Percentiles rank a stretch among this genome's conserved stretches.
These are phyloP conservation scores for Apostichopus japonicus DNA, from an alignment of 35 echinoderm and acorn worm genomes.

Conservation along the genomic window DNA sequence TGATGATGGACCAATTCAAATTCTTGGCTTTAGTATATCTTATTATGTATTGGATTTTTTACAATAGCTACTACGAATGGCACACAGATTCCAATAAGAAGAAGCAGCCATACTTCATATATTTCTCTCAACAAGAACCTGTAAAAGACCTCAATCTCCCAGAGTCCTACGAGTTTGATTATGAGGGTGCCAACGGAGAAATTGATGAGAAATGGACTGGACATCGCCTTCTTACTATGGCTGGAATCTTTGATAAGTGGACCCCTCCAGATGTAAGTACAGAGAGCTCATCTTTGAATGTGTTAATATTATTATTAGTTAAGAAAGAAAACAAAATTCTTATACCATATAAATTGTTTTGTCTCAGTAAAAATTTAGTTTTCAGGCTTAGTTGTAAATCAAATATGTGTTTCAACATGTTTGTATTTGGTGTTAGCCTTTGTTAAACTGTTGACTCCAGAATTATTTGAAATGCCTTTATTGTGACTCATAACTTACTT, in stretches of 20 bases:
- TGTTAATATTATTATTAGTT: too few relatives aligned
- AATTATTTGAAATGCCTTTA: too few relatives aligned
- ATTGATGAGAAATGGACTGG: slow-evolving; percentile 75
- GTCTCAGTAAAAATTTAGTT: not conserved
- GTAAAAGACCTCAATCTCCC: slow-evolving; percentile 47
- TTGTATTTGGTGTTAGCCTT: not conserved
- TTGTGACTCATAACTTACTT: too few relatives aligned
- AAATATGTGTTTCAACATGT: not conserved
- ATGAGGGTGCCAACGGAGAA: slow-evolving; percentile 1
- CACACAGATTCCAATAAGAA: slow-evolving; percentile 61
- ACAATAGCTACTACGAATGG: slow-evolving; percentile 91
- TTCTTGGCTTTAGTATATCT: too few relatives aligned
- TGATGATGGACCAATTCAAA: too few relatives aligned
- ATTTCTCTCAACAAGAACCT: slow-evolving; percentile 73
- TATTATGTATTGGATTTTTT: too few relatives aligned
- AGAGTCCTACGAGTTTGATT: slow-evolving; percentile 24
- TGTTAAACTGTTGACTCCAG: not conserved
- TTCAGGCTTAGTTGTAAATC: not conserved
- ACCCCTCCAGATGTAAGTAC: slow-evolving; percentile 73
- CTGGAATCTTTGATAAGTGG: slow-evolving; percentile 92
- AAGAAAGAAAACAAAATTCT: too few relatives aligned
- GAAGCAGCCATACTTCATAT: slow-evolving; percentile 97
- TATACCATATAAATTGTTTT: not conserved
- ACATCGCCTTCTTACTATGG: slow-evolving; percentile 87
- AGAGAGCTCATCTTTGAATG: not conserved